Evolutionary conservation across 1,140 invertebrate genomes (phyloP), one percentile per base, ranked within the genome.

Genomic region (Megalopta genalis): DNA sequence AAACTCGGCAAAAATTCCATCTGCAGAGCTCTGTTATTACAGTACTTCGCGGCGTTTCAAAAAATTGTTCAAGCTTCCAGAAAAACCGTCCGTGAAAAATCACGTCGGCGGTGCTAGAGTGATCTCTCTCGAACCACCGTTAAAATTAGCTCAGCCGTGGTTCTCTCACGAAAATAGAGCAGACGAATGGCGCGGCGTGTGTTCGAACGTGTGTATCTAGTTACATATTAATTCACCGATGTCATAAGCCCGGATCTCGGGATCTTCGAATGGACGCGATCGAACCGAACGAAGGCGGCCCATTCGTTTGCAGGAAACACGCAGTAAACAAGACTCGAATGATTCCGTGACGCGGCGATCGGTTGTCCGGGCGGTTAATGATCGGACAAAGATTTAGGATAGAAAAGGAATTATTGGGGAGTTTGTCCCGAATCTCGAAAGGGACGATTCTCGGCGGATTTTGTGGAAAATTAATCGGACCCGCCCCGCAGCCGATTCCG

Each of bases 101-200:
- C 21, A 42, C 10, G 25, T 37, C 60, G 18, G 64, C 21, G 7
- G 16, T 46, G 10, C 27, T 27, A 52, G 76, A 79, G 42, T 62
- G 80, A 80, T 82, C 77, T 76, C 81, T 85, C 85, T 80, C 67
- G 81, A 88, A 88, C 88, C 85, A 85, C 84, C 84, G 89, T 89
- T 91, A 91, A 90, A 90, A 89, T 91, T 92, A 91, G 90, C 90
- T 83, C 85, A 64, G 67, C 87, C 80, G 88, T 88, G 87, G 88
- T 91, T 89, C 88, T 88, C 86, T 89, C 85, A 88, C 90, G 77
- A 91, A 92, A 92, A 91, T 92, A 92, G 90, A 91, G 89, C 89
- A 86, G 59, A 64, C 66, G 66, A 76, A 77, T 49, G 79, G 60
- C 79, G 74, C 73, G 74, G 8, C 52, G 54, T 54, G 62, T 59